A percentile compares a stretch with the other conserved stretches of the same genome.
These are phyloP conservation scores for Limanda limanda DNA, from an alignment of 2,113 vertebrate genomes.

Conservation along the genomic window DNA sequence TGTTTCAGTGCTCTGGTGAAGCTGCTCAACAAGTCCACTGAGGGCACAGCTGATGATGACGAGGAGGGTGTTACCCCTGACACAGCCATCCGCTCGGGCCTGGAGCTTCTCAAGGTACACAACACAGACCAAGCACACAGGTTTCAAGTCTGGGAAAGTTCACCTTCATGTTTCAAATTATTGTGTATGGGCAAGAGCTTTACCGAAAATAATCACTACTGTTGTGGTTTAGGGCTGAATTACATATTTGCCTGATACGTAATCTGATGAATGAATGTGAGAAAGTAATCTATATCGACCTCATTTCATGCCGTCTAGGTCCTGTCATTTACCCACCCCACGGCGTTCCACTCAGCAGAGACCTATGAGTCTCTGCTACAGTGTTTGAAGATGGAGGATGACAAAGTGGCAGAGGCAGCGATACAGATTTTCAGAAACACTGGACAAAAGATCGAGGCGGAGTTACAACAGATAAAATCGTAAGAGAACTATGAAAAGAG, in stretches of 20 bases:
- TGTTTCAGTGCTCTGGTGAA: constrained; percentile 93
- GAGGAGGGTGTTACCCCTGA: constrained; percentile 98
- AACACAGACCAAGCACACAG: neutral
- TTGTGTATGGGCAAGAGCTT: too few relatives aligned
- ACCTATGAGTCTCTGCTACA: constrained; percentile 98
- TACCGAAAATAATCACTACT: neutral
- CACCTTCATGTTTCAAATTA: too few relatives aligned
- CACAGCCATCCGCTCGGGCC: constrained; percentile 95
- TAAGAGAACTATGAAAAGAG: constrained; percentile 66
- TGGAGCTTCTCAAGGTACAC: constrained; percentile 94
- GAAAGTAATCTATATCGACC: neutral
- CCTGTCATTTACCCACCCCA: constrained; percentile 98
- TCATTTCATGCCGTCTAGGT: constrained; percentile 80
- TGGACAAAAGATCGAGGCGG: constrained; percentile 97
- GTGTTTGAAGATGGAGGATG: constrained; percentile 99
- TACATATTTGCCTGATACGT: neutral
- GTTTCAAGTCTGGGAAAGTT: neutral
- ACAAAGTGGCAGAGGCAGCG: constrained; percentile 98
- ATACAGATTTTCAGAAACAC: constrained; percentile 99
- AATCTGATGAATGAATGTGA: neutral
- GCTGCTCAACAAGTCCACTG: constrained; percentile 98
- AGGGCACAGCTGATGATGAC: constrained; percentile 97
- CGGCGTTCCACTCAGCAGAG: constrained; percentile 98
- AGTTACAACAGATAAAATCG: constrained; percentile 98
- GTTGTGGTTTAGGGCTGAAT: neutral